Evolutionary conservation across 30 jellyfish, hydroid and myxozoan species (phyloP).

Genomic region (Rhopilema esculentum): DNA sequence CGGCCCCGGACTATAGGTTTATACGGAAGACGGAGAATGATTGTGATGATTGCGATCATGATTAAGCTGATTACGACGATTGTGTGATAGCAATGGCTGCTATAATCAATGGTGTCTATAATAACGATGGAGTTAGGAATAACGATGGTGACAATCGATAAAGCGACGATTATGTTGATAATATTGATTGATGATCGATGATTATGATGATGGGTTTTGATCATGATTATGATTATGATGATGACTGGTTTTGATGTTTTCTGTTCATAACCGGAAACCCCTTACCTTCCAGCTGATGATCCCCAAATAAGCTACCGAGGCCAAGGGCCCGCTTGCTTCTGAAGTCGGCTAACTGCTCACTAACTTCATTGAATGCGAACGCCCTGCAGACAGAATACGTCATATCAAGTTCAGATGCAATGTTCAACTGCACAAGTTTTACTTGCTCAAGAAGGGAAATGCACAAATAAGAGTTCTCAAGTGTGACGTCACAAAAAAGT

Average conservation of each 20-base stretch:
- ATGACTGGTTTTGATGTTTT: no score
- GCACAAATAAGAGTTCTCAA: no score
- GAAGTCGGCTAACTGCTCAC: constrained; percentile 95
- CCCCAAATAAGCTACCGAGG: constrained; percentile 96
- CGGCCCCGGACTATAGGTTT: neutral
- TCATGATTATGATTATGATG: constrained; percentile 25
- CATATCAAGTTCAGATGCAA: neutral
- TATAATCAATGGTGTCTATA: constrained; percentile 3
- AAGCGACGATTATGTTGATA: constrained; percentile 10
- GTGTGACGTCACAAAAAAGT: no score
- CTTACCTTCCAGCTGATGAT: constrained; percentile 96
- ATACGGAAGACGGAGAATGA: neutral
- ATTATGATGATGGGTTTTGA: constrained; percentile 14
- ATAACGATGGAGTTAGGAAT: neutral
- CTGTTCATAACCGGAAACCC: neutral
- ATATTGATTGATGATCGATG: constrained; percentile 19
- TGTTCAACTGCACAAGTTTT: neutral
- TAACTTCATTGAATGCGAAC: constrained; percentile 75
- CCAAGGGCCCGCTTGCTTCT: constrained; percentile 96
- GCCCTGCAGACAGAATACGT: constrained; percentile 54
- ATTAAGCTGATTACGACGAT: constrained; percentile 19
- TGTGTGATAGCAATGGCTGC: constrained; percentile 1
- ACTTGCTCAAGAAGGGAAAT: no score
- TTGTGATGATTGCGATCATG: constrained; percentile 24
- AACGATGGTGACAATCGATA: neutral